Evolutionary conservation across 1,140 invertebrate species (phyloP), one percentile per base, ranked within the genome.

Genomic region (Lanistes nyassanus): DNA sequence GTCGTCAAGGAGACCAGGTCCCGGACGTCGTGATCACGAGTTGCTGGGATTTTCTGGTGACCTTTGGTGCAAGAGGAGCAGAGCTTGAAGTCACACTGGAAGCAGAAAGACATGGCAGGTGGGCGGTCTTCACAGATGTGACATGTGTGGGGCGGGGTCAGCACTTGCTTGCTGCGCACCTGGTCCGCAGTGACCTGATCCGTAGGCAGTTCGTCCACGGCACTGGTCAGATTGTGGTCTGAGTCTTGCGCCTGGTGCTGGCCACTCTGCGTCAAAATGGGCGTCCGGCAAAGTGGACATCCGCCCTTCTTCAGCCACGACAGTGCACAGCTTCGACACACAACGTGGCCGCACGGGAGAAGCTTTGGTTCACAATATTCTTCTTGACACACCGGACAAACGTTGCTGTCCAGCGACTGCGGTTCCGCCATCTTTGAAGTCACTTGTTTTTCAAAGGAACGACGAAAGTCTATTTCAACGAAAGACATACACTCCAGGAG

Each of bases 331-430:
- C 56, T 36, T 0, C 34, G 51, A 26, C 69, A 71, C 3, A 71
- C 51, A 0, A 34, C 34, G 55, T 71, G 69, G 19, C 51, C 37
- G n/a, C 69, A 71, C 9, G 69, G 69, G n/a, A 71, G 69, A 5
- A 71, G 37, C 26, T 71, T 71, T 29, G 69, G 69, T 37, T 55
- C 26, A 4, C 51, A 56, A 31, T 19, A 71, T 2, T 11, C 26
- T n/a, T 71, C 69, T 13, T 71, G 53, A 58, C 69, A 71, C 9
- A 71, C 69, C 2, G 69, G 69, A 13, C 69, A 71, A 21, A 37
- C 47, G 0, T 55, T 4, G 2, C 23, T 6, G 16, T 26, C 13
- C 0, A n/a, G 7, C 0, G 42, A 13, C 5, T 13, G 42, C 19
- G 19, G 19, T 47, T 47, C 42, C 9, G 42, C 42, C 42, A 47